Evolutionary conservation across 1,140 invertebrate genomes (phyloP).

Genomic region (Diprion similis): DNA sequence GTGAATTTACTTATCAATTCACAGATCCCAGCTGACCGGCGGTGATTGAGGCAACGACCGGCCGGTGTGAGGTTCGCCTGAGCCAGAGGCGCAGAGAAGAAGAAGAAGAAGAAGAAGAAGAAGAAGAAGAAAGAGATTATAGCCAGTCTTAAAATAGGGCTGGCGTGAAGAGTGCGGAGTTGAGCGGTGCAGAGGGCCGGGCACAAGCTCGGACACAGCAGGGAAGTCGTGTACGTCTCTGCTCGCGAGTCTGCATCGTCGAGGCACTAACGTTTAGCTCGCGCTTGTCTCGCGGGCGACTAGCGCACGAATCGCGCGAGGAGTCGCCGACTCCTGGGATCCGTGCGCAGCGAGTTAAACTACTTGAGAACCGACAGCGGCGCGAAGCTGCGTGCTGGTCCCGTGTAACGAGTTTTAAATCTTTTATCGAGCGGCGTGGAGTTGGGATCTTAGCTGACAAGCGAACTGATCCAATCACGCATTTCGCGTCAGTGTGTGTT

Average conservation of each 20-base stretch:
- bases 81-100: not conserved
- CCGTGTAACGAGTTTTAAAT: not conserved
- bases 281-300: constrained; percentile 48
- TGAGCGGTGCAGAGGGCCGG: constrained; percentile 5
- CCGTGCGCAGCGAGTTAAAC: constrained; percentile 24
- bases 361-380: constrained; percentile 41
- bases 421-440: not conserved
- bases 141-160: constrained; percentile 57
- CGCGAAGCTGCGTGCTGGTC: constrained; percentile 48
- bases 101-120: no score
- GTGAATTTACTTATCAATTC: no score
- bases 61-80: constrained; percentile 12
- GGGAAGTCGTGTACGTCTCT: constrained; percentile 16
- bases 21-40: no score
- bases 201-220: constrained; percentile 2
- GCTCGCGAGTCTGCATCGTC: constrained; percentile 21
- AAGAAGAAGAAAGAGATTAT: constrained; percentile 40
- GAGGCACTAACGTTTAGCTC: constrained; percentile 10
- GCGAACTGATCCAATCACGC: not conserved
- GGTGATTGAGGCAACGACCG: not conserved
- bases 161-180: constrained; percentile 14
- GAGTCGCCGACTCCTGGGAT: constrained; percentile 53
- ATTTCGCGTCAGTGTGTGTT: not conserved
- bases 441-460: no score
- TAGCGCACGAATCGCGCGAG: not conserved